Conservation (phyloP, 2,888 invertebrate species). For the Tinea semifulvella region DNA sequence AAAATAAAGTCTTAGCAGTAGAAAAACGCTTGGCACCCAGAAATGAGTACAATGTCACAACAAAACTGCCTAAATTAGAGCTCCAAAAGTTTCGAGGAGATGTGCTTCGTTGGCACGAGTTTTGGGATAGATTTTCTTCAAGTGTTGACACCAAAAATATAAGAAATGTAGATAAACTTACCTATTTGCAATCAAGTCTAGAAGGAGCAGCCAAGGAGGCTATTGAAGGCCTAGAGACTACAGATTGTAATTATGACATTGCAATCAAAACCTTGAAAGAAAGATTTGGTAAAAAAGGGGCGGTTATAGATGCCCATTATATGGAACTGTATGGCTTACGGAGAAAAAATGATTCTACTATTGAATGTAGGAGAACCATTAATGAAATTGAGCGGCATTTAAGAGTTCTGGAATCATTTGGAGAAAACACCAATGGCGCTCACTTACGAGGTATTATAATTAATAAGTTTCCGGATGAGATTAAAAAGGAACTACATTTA, state of each 20-base stretch:
- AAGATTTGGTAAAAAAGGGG: conserved; percentile 16
- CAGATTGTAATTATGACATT: no score
- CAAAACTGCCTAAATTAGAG: conserved; percentile 18
- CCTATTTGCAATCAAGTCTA: conserved; percentile 20
- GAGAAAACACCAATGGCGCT: conserved; percentile 22
- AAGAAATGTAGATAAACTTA: conserved; percentile 21
- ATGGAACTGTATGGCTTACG: conserved; percentile 19
- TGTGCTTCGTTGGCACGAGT: conserved; percentile 20
- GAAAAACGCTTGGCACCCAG: no score
- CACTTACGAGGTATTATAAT: no score
- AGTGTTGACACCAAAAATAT: conserved; percentile 20
- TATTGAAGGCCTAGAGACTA: conserved; percentile 20
- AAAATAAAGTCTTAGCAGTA: neutral
- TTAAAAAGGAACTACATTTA: no score
- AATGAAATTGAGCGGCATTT: conserved; percentile 23
- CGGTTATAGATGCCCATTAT: conserved; percentile 20
- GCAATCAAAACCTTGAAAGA: conserved; percentile 18
- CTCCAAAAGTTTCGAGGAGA: conserved; percentile 21
- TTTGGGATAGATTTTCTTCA: conserved; percentile 24
- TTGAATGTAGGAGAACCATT: conserved; percentile 16
- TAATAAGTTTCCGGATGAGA: no score
- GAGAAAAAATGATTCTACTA: conserved; percentile 4
- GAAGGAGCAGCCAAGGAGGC: no score
- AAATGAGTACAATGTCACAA: no score
- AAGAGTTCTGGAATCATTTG: conserved; percentile 21